A percentile compares a stretch with the other conserved stretches of the same genome.
Conservation (phyloP, 2,797 vertebrate genomes). For the Ceryle rudis region DNA sequence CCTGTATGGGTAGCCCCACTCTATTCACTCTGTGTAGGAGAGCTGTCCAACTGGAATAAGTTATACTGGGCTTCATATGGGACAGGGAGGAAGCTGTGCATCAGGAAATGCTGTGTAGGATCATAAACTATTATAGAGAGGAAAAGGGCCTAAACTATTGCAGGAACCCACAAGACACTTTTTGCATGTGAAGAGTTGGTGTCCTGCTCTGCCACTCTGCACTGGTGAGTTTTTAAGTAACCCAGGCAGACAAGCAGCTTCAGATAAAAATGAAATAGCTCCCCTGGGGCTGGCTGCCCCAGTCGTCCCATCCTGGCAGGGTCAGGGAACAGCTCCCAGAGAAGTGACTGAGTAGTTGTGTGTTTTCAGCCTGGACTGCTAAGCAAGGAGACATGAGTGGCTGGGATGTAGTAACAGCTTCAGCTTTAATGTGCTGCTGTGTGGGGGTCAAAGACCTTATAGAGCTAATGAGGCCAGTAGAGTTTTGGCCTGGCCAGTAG, state of each 20-base stretch:
- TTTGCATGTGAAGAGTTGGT: accelerated
- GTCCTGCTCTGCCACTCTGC: background rate
- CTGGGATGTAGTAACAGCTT: background rate
- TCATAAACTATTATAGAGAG: background rate
- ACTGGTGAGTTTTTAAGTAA: background rate
- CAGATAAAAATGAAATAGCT: background rate
- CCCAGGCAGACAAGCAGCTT: background rate
- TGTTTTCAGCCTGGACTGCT: background rate
- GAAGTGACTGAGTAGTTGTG: background rate
- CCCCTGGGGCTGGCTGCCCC: background rate
- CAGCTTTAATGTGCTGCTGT: background rate
- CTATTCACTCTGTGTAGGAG: background rate
- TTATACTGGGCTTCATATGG: background rate
- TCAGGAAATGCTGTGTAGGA: background rate
- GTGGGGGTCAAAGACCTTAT: background rate
- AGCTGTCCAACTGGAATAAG: accelerated
- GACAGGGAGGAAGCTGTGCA: background rate
- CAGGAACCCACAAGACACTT: background rate
- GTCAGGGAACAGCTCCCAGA: accelerated
- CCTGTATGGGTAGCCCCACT: background rate
- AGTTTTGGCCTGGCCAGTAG: background rate
- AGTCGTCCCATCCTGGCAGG: accelerated
- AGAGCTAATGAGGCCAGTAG: background rate
- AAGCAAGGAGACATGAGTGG: background rate
- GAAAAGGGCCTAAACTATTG: background rate